A percentile compares a stretch with the other conserved stretches of the same genome.
phyloP scores from a whole-genome alignment of 2,888 invertebrate species.

The Caenorhabditis doughertyi region DNA sequence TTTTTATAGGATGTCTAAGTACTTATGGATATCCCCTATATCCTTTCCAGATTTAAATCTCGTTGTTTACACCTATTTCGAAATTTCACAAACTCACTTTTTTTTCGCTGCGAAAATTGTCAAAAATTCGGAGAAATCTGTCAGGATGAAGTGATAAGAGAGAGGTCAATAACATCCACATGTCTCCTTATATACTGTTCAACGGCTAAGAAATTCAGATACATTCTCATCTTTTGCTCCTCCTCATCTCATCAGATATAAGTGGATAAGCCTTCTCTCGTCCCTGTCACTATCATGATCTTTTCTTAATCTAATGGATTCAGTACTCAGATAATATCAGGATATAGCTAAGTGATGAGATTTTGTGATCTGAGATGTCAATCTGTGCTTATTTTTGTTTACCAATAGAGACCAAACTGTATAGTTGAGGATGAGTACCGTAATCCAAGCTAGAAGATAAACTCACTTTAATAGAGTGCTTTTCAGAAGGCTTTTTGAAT shows the following conservation, averaged over 20 bases:
- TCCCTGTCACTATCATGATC: slow-evolving; percentile 10
- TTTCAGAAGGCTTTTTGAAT: not conserved
- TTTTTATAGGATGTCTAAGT: no score
- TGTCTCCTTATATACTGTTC: not conserved
- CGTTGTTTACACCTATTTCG: no score
- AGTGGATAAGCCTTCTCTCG: slow-evolving; percentile 9
- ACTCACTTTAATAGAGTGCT: not conserved
- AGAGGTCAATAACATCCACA: not conserved
- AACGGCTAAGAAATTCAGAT: not conserved
- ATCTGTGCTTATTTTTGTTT: not conserved
- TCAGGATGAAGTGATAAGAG: not conserved
- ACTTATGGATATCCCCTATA: no score
- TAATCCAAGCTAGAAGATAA: not conserved
- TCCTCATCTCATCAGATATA: slow-evolving; percentile 1
- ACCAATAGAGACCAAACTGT: not conserved
- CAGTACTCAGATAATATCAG: not conserved
- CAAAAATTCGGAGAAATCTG: not conserved
- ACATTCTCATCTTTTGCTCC: slow-evolving; percentile 10
- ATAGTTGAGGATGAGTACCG: not conserved
- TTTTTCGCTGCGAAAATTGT: no score
- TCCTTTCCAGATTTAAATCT: no score
- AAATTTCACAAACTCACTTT: no score
- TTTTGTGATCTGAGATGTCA: not conserved
- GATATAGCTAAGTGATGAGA: not conserved
- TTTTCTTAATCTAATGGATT: not conserved